Base-by-base conservation (phyloP, 2,797 vertebrate genomes). In the Sciurus vulgaris region DNA sequence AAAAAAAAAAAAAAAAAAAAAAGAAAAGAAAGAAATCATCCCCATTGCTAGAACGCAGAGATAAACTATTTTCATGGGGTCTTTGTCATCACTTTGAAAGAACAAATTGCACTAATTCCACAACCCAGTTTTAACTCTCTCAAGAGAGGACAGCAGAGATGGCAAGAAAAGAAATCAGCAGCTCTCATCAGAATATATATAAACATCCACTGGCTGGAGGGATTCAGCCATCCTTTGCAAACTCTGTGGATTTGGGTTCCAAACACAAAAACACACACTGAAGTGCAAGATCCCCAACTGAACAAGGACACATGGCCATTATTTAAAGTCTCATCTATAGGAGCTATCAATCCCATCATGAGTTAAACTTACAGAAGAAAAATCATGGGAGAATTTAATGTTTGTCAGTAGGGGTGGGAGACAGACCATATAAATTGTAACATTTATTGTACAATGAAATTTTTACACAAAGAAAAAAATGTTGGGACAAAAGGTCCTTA, bases 1-100 rank as follows among this genome's bases (percentile, higher is more conserved):
- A 38, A 38, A 38, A 38, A 38, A 38, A 38, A 38, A 38, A 3
- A 38, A 38, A 38, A 4, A 38, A 38, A 33, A 82, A 95, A 56
- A 92, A n/a, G n/a, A n/a, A n/a, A 38, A 38, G 38, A 38, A 38
- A 33, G 84, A 95, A 56, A 92, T 26, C 2, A 41, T 28, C 51
- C 72, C 65, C 33, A 81, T 28, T 78, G 72, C 65, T 56, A 86
- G 79, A 97, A 96, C 83, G 7, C 91, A 83, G 72, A 85, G 93
- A 85, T 91, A 89, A 63, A 70, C 20, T n/a, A 85, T 51, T 44
- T 44, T 72, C 54, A 91, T 35, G 69, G 22, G 20, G 10, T 69
- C 63, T 73, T 65, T 17, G 3, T 54, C 38, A 35, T n/a, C 63
- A 61, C 86, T 95, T 87, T 93, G 49, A 81, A 88, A 92, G 14